phyloP scores from a whole-genome alignment of 1,140 invertebrate genomes.

The Papilio machaon region DNA sequence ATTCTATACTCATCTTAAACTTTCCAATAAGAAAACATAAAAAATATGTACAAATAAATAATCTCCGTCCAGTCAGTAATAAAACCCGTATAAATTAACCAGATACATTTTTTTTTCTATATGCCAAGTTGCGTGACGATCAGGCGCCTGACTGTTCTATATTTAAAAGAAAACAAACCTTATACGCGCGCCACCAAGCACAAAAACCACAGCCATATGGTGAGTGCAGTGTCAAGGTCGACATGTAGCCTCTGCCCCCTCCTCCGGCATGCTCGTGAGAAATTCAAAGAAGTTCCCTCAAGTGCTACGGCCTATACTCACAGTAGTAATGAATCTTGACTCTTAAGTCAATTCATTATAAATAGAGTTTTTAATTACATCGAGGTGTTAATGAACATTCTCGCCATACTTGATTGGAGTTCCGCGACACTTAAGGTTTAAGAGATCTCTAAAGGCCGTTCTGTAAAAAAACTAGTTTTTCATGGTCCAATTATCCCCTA shows the following conservation, averaged over 20 bases:
- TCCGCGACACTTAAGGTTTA: neutral
- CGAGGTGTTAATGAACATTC: slow-evolving; percentile 29
- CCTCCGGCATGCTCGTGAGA: slow-evolving; percentile 46
- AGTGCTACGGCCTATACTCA: slow-evolving; percentile 40
- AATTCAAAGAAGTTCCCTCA: slow-evolving; percentile 53
- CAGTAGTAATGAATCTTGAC: slow-evolving; percentile 44
- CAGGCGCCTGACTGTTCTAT: neutral
- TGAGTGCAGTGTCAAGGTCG: slow-evolving; percentile 60
- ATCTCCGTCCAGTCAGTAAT: too few relatives aligned
- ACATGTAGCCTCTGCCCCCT: slow-evolving; percentile 41
- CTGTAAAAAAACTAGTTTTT: neutral
- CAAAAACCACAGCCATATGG: slow-evolving; percentile 48
- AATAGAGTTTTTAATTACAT: slow-evolving; percentile 33
- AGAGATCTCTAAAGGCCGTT: neutral
- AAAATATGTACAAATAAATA: too few relatives aligned
- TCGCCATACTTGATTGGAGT: slow-evolving; percentile 14
- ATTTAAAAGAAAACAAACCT: slow-evolving; percentile 4
- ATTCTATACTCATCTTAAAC: too few relatives aligned
- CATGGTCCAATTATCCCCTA: neutral
- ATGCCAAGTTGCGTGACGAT: neutral
- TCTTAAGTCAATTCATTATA: slow-evolving; percentile 29
- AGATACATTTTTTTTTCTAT: neutral
- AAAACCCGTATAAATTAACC: neutral
- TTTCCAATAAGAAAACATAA: too few relatives aligned
- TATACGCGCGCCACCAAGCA: slow-evolving; percentile 20